These are phyloP conservation scores for Apodemia zela DNA, from an alignment of 2,888 invertebrate genomes.

Conservation along the genomic window DNA sequence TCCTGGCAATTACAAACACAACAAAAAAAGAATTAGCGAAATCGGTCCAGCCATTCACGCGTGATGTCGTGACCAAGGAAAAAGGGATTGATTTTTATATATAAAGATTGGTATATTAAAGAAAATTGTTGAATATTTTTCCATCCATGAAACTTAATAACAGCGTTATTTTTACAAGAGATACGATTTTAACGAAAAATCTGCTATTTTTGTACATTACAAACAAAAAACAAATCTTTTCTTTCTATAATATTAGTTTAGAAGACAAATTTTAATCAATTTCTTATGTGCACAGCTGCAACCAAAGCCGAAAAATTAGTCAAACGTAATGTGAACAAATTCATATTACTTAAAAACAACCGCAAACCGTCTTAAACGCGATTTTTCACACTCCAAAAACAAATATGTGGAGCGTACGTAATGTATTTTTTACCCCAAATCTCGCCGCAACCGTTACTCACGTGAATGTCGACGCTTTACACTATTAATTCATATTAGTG, in stretches of 20 bases:
- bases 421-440: constrained; percentile 40
- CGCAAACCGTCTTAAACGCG: constrained; percentile 67
- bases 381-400: constrained; percentile 75
- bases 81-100: too few species aligned
- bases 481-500: constrained; percentile 68
- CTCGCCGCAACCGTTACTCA: constrained; percentile 36
- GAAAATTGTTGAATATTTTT: too few species aligned
- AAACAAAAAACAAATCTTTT: background rate
- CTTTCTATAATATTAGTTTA: background rate
- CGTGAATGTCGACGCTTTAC: constrained; percentile 41
- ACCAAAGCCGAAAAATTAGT: constrained; percentile 52
- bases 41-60: too few species aligned
- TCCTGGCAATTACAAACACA: too few species aligned
- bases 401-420: constrained; percentile 60
- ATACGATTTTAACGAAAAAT: too few species aligned
- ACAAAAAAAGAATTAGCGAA: too few species aligned
- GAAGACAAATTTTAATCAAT: background rate
- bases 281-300: constrained; percentile 52
- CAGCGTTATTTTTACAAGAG: too few species aligned
- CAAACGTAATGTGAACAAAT: constrained; percentile 67
- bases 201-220: too few species aligned
- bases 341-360: constrained; percentile 68
- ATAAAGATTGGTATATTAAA: too few species aligned
- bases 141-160: too few species aligned
- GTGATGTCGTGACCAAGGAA: too few species aligned